Evolutionary conservation across 2,888 invertebrate species (phyloP), one percentile per base, ranked within the genome.

Genomic region (Periphyllus acericola): DNA sequence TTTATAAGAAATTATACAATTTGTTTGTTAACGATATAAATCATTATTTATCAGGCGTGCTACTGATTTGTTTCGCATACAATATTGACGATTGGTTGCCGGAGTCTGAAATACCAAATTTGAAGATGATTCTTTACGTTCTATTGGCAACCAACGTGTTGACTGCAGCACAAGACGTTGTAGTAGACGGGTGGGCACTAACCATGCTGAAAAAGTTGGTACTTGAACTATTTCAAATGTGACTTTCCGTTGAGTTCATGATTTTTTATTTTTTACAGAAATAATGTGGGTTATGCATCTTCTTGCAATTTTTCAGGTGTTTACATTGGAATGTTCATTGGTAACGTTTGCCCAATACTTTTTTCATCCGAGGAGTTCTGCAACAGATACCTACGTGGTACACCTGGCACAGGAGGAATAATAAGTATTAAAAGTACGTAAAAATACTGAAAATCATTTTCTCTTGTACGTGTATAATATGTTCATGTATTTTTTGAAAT

Each of bases 121-220:
- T 89, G 17, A 68, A 46, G 17, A 71, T 95, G 76, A 93, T 99
- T 40, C 98, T 99, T 0, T 91, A 94, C 25, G 93, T 97, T 89
- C 99, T 99, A 92, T 96, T 99, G 91, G 93, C 94, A 87, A 93
- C 99, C 4, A 99, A 99, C 91, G 98, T 99, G 91, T 93, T 99
- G 90, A 99, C 99, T 6, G 99, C 99, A 1, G 99, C 99, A 1
- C 99, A 99, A 93, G 99, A 99, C 92, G 99, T 99, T 91, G 99
- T 98, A 25, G 99, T 99, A 0, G 99, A 99, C 93, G 99, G 99
- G 36, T 99, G 99, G 99, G 99, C 99, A 0, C 93, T 99, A 25
- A 99, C 99, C 0, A 99, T 99, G 98, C 93, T 99, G 1, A 96
- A 97, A 91, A 96, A 97, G 95, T 97, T 74, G 78, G 32, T 86